Evolutionary conservation across 2,797 vertebrate genomes (phyloP), one percentile per base, ranked within the genome.

Genomic region (Sebastes paucispinis): DNA sequence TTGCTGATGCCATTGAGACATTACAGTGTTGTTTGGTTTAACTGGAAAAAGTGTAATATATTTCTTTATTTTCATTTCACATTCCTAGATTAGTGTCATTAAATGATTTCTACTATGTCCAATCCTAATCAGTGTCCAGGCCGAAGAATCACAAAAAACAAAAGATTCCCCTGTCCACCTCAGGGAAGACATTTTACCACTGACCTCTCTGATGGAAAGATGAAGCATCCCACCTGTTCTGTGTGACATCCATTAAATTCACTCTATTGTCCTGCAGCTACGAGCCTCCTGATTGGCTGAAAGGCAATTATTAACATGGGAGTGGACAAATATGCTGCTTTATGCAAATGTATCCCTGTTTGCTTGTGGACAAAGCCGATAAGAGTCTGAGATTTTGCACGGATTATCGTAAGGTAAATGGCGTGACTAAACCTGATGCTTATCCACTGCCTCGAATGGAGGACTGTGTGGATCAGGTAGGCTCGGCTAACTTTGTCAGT

Each of bases 151-250:
- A 58, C 63, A 67, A 79, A 39, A 76, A 79, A 43, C 6, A 58
- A 43, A 77, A 68, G 73, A 69, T 84, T 85, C 85, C 77, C 73
- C 36, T 87, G 91, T 92, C 82, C 69, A 87, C 86, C 75, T 87
- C 69, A 73, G 89, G 80, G 85, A 70, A 43, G 85, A 59, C 69
- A 88, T 77, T 94, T 95, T 95, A 94, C 90, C 94, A 92, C 83
- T 92, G 91, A 94, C 88, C 91, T 87, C 75, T 4, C 64, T 89
- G 89, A 87, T 88, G 91, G 11, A 88, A 60, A 87, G 77, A 88
- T 84, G 88, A 88, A 91, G 88, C 81, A 81, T 87, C 88, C 94
- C 94, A 95, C 93, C 94, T 95, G 92, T 93, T 91, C 86, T 84
- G 32, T 83, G 79, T 90, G 91, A 90, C 90, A 88, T 77, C 81